These are phyloP conservation scores for Escarpia spicata DNA, from an alignment of 2,888 invertebrate species.

Conservation along the genomic window DNA sequence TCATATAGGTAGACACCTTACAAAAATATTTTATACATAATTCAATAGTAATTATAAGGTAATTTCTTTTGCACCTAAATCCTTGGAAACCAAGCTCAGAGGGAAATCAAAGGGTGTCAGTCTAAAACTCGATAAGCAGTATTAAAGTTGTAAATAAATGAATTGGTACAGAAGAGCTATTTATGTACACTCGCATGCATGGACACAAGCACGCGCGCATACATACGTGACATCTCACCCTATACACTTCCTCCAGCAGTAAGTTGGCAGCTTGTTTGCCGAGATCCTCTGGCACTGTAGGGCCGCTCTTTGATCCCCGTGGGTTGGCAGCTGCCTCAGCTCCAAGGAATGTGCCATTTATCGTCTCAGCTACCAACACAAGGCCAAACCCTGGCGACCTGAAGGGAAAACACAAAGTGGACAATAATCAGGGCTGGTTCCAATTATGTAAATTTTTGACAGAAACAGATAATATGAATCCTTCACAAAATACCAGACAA, in stretches of 20 bases:
- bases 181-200: too few species aligned
- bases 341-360: conserved; percentile 73
- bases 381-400: conserved; percentile 82
- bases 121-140: too few species aligned
- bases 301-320: conserved; percentile 69
- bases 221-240: conserved; percentile 50
- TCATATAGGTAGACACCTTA: not conserved
- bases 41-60: too few species aligned
- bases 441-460: too few species aligned
- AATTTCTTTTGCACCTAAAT: too few species aligned
- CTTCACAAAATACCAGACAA: not conserved
- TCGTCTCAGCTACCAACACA: conserved; percentile 90
- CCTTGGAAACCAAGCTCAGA: too few species aligned
- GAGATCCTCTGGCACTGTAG: conserved; percentile 87
- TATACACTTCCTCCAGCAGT: conserved; percentile 87
- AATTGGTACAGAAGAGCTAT: too few species aligned
- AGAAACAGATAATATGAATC: too few species aligned
- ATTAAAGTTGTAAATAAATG: too few species aligned
- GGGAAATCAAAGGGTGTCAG: too few species aligned
- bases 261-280: conserved; percentile 83
- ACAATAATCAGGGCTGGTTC: not conserved
- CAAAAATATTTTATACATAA: not conserved
- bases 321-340: conserved; percentile 67
- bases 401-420: conserved; percentile 36
- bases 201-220: too few species aligned